Percentiles rank a stretch among this genome's conserved stretches.
Evolutionary conservation across 2,888 invertebrate species (phyloP).

Genomic region (Belgica antarctica): DNA sequence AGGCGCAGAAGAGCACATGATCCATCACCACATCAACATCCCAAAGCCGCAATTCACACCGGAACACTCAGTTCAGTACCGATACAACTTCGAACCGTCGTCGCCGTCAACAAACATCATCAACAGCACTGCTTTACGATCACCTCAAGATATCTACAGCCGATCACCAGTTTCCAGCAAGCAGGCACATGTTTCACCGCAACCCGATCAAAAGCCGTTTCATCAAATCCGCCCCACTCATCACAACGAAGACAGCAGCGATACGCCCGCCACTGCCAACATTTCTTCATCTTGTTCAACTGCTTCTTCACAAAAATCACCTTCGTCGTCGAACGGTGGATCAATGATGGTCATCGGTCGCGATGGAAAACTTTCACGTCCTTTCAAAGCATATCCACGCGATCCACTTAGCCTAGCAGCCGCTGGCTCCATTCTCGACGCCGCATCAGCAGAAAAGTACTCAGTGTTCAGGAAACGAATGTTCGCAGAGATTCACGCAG

Average conservation of each 20-base stretch:
- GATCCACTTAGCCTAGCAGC: constrained; percentile 64
- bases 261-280: constrained; percentile 46
- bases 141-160: background rate
- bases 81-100: constrained; percentile 22
- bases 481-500: constrained; percentile 64
- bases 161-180: background rate
- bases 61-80: constrained; percentile 36
- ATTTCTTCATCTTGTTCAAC: constrained; percentile 43
- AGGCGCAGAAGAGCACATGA: background rate
- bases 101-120: constrained; percentile 3
- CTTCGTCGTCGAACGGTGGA: constrained; percentile 45
- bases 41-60: constrained; percentile 9
- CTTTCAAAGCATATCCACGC: constrained; percentile 71
- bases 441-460: constrained; percentile 66
- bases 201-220: background rate
- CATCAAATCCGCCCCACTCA: background rate
- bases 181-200: constrained; percentile 26
- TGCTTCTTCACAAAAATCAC: constrained; percentile 45
- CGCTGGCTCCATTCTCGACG: constrained; percentile 58
- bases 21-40: background rate
- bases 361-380: constrained; percentile 58
- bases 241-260: constrained; percentile 37
- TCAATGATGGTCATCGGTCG: constrained; percentile 48
- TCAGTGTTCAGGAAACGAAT: constrained; percentile 68
- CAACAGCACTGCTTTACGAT: background rate